Percentiles rank a stretch among this genome's conserved stretches.
Conservation (phyloP, 2,797 vertebrate genomes). For the Mormyrops boulengeri region DNA sequence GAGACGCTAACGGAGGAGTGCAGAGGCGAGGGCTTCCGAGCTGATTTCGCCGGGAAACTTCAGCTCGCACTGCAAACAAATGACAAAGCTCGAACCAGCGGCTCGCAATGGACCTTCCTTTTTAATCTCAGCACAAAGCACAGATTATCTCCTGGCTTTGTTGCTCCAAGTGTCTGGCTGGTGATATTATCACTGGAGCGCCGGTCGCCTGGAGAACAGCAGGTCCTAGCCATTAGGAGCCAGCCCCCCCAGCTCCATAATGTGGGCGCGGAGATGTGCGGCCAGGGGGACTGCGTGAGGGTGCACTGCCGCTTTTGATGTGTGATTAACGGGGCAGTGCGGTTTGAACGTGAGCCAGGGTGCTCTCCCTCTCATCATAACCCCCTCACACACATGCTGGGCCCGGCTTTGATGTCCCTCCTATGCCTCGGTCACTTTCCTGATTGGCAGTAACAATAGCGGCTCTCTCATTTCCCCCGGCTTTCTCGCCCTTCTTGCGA, state of each 20-base stretch:
- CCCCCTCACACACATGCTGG: conserved; percentile 37
- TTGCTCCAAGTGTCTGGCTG: conserved; percentile 12
- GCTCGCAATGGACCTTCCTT: conserved; percentile 25
- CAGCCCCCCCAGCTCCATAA: background rate
- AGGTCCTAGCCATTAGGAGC: background rate
- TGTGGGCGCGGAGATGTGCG: background rate
- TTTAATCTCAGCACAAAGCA: conserved; percentile 24
- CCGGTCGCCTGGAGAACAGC: background rate
- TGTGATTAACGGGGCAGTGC: conserved; percentile 52
- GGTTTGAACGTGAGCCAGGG: conserved; percentile 46
- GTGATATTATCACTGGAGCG: background rate
- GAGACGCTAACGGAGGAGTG: background rate
- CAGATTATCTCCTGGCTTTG: conserved; percentile 17
- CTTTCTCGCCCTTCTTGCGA: background rate
- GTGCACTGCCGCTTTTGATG: conserved; percentile 41
- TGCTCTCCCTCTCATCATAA: conserved; percentile 30
- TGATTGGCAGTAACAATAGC: background rate
- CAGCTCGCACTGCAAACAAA: conserved; percentile 17
- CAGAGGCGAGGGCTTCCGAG: background rate
- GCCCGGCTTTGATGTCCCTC: conserved; percentile 22
- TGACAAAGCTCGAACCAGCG: conserved; percentile 23
- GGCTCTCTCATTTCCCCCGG: background rate
- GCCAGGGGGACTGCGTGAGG: background rate
- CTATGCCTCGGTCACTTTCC: background rate
- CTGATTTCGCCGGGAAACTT: background rate